Evolutionary conservation across 1,140 invertebrate genomes (phyloP).

Genomic region (Tetramorium parvispinum): DNA sequence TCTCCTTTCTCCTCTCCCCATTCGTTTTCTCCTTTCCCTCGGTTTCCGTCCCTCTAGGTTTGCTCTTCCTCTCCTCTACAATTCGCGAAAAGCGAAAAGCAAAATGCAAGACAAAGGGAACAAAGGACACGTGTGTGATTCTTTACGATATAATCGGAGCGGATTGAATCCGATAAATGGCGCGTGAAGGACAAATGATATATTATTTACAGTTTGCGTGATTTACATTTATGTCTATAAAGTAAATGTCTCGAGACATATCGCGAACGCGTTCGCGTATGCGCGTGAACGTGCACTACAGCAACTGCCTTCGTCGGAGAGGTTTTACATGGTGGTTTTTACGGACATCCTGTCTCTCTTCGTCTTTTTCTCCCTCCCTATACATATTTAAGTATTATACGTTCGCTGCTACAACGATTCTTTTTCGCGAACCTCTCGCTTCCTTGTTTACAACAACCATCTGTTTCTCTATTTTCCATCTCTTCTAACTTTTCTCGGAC

Average conservation of each 20-base stretch:
- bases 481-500: not conserved
- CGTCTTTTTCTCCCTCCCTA: slow-evolving; percentile 8
- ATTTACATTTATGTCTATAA: slow-evolving; percentile 68
- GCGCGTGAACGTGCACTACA: slow-evolving; percentile 30
- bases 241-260: slow-evolving; percentile 63
- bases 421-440: not conserved
- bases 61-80: slow-evolving; percentile 1
- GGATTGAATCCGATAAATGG: slow-evolving; percentile 55
- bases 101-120: slow-evolving; percentile 12
- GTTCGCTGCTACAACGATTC: slow-evolving; percentile 16
- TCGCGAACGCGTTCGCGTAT: slow-evolving; percentile 44
- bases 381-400: slow-evolving; percentile 51
- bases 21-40: slow-evolving; percentile 7
- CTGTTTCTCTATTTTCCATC: not conserved
- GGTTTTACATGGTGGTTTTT: slow-evolving; percentile 66
- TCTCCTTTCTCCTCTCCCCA: not conserved
- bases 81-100: slow-evolving; percentile 20
- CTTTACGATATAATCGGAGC: slow-evolving; percentile 47
- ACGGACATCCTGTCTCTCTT: slow-evolving; percentile 74
- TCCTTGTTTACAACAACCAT: slow-evolving; percentile 55
- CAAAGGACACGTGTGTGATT: slow-evolving; percentile 14
- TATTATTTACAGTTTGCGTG: slow-evolving; percentile 77
- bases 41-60: not conserved
- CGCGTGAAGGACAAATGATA: slow-evolving; percentile 73
- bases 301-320: slow-evolving; percentile 71